Conservation (phyloP, 2,888 invertebrate species). For the Xestia ashworthii region DNA sequence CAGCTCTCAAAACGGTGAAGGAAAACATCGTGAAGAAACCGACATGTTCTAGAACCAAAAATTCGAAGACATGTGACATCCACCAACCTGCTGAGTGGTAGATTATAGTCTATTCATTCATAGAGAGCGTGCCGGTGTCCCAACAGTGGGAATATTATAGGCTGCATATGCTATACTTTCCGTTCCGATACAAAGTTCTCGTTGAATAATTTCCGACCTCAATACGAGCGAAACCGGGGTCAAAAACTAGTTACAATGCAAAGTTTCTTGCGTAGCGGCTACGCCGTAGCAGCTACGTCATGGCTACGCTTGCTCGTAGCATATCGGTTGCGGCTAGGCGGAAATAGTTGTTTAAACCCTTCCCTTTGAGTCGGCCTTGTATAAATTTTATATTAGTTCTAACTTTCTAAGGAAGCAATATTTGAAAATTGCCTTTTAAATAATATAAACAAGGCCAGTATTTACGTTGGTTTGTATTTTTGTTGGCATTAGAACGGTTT, state of each 20-base stretch:
- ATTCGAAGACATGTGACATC: too few species aligned
- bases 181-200: background rate
- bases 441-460: constrained; percentile 1
- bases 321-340: constrained; percentile 38
- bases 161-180: background rate
- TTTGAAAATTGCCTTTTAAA: constrained; percentile 22
- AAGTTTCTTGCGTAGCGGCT: constrained; percentile 33
- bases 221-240: background rate
- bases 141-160: too few species aligned
- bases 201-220: background rate
- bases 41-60: too few species aligned
- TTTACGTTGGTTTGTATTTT: background rate
- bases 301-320: constrained; percentile 33
- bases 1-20: too few species aligned
- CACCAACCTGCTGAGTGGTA: too few species aligned
- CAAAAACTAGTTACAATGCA: background rate
- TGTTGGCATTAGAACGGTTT: background rate
- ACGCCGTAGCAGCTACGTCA: constrained; percentile 36
- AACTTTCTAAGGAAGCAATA: constrained; percentile 17
- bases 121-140: too few species aligned
- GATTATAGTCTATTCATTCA: too few species aligned
- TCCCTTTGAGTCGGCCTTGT: constrained; percentile 25
- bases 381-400: constrained; percentile 46
- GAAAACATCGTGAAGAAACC: too few species aligned
- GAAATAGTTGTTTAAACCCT: constrained; percentile 43